Evolutionary conservation across 2,888 invertebrate species (phyloP).

Genomic region (Dolomedes plantarius): DNA sequence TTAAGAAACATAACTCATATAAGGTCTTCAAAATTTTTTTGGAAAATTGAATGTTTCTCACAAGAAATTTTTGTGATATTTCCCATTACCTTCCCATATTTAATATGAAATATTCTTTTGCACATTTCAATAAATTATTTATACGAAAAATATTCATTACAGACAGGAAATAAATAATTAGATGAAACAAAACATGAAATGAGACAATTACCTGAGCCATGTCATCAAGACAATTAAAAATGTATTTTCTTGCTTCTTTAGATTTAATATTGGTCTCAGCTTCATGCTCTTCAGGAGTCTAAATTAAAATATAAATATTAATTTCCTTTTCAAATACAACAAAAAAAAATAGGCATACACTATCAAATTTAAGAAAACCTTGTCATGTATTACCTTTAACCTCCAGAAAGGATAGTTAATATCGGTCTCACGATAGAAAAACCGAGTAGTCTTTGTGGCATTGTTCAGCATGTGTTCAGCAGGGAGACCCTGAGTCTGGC

Average conservation of each 20-base stretch:
- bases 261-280: conserved; percentile 98
- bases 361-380: no score
- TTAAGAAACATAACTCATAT: no score
- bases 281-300: conserved; percentile 99
- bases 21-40: no score
- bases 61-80: no score
- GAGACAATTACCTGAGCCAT: conserved; percentile 81
- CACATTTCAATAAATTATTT: no score
- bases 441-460: conserved; percentile 98
- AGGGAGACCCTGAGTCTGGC: conserved; percentile 97
- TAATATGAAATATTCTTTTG: no score
- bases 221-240: conserved; percentile 99
- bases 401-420: conserved; percentile 82
- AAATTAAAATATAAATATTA: conserved; percentile 78
- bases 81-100: no score
- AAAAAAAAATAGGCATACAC: no score
- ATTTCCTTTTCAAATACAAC: no score
- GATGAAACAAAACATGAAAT: background rate
- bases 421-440: conserved; percentile 97
- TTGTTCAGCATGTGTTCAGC: conserved; percentile 98
- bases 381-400: conserved; percentile 80
- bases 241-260: conserved; percentile 99
- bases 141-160: no score
- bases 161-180: background rate
- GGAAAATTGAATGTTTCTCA: no score